Percentiles rank a stretch among this genome's conserved stretches.
These are phyloP conservation scores for Anolis carolinensis DNA, from an alignment of 2,113 vertebrate species.

Conservation along the genomic window DNA sequence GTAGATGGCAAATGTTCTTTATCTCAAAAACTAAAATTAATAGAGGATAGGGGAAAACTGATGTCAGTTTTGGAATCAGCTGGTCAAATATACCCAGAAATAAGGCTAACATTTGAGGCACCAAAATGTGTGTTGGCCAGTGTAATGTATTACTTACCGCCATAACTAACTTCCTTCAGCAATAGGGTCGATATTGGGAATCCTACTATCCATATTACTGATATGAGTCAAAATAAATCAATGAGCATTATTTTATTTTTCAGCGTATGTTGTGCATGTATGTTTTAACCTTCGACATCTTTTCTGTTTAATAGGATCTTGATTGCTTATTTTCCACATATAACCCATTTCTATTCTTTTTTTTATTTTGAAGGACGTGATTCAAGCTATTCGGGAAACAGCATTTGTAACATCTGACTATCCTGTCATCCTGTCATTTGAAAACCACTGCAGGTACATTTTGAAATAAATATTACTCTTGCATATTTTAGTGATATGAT, in stretches of 20 bases:
- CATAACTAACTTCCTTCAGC: background rate
- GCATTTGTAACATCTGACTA: constrained; percentile 95
- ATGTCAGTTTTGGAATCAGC: too few species aligned
- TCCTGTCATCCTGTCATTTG: constrained; percentile 97
- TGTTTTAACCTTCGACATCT: background rate
- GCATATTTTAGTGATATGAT: background rate
- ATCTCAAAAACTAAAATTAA: too few species aligned
- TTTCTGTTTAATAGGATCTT: background rate
- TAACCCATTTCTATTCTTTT: constrained; percentile 18
- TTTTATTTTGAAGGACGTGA: constrained; percentile 89
- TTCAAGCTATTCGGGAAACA: constrained; percentile 97
- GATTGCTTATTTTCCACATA: constrained; percentile 45
- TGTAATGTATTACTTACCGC: background rate
- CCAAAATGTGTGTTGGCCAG: too few species aligned
- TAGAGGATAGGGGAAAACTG: too few species aligned
- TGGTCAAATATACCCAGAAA: background rate
- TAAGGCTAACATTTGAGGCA: too few species aligned
- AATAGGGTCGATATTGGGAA: background rate
- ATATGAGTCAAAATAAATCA: background rate
- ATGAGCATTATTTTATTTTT: background rate
- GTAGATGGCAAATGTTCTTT: too few species aligned
- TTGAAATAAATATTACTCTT: background rate
- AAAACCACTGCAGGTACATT: constrained; percentile 97
- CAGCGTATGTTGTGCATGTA: background rate
- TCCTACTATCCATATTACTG: accelerated